Evolutionary conservation across 92 coral and sea anemone genomes (phyloP).

Genomic region (Galaxea fascicularis): DNA sequence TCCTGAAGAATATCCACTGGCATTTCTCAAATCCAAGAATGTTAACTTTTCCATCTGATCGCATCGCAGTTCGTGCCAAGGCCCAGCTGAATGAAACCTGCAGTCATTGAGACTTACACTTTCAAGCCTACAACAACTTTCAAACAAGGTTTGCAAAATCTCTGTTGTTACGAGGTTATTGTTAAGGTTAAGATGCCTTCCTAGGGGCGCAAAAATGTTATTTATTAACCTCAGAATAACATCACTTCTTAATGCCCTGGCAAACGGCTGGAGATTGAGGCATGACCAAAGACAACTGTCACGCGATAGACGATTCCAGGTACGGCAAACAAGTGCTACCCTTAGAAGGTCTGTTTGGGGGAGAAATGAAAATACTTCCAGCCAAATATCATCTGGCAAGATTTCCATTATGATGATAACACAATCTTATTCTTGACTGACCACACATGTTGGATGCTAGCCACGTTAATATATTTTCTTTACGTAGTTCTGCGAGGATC

Average conservation of each 20-base stretch:
- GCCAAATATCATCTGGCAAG: constrained; percentile 75
- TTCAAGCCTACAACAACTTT: constrained; percentile 50
- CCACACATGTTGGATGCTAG: background rate
- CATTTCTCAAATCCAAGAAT: constrained; percentile 68
- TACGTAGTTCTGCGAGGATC: background rate
- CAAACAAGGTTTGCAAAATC: constrained; percentile 47
- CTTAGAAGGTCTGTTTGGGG: constrained; percentile 44
- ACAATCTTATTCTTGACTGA: background rate
- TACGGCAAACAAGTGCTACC: constrained; percentile 65
- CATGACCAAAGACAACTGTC: constrained; percentile 78
- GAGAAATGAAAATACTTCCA: constrained; percentile 67
- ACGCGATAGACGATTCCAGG: constrained; percentile 72
- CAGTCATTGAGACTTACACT: constrained; percentile 67
- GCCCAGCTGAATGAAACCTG: constrained; percentile 52
- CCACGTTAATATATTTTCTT: background rate
- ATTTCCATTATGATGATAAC: background rate
- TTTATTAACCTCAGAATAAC: constrained; percentile 49
- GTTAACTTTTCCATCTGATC: constrained; percentile 21
- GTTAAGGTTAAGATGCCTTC: constrained; percentile 59
- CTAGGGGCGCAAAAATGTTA: constrained; percentile 68
- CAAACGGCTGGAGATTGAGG: constrained; percentile 68
- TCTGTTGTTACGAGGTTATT: constrained; percentile 51
- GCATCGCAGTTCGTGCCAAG: constrained; percentile 37
- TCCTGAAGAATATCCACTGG: constrained; percentile 67
- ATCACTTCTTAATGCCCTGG: constrained; percentile 15